phyloP scores from a whole-genome alignment of 2,888 invertebrate species.

The Xestia xanthographa region DNA sequence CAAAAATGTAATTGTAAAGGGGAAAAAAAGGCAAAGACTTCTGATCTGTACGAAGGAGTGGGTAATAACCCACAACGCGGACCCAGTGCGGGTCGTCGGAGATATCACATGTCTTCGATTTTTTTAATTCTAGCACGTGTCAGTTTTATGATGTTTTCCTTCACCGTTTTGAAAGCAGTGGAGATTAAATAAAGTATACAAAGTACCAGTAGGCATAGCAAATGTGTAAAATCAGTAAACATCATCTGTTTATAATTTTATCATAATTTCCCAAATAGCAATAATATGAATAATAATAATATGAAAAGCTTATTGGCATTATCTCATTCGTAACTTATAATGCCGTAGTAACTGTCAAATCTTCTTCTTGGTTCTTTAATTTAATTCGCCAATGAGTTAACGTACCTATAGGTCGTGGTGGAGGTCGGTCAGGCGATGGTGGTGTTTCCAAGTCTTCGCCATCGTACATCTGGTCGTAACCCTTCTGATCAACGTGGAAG shows the following conservation, averaged over 20 bases:
- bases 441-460: constrained; percentile 94
- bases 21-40: neutral
- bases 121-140: neutral
- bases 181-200: neutral
- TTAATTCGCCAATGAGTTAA: neutral
- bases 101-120: neutral
- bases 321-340: neutral
- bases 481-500: constrained; percentile 91
- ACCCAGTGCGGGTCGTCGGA: neutral
- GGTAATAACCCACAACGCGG: neutral
- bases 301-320: neutral
- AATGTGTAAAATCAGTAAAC: neutral
- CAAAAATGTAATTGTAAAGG: neutral
- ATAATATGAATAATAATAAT: too few species aligned
- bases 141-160: neutral
- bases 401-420: constrained; percentile 93
- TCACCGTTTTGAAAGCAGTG: neutral
- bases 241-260: neutral
- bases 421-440: constrained; percentile 96
- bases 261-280: neutral
- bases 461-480: constrained; percentile 91
- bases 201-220: neutral
- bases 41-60: neutral
- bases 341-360: neutral
- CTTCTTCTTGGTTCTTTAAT: neutral